Base-by-base conservation (phyloP, 2,888 invertebrate species). In the Lampropteryx suffumata region DNA sequence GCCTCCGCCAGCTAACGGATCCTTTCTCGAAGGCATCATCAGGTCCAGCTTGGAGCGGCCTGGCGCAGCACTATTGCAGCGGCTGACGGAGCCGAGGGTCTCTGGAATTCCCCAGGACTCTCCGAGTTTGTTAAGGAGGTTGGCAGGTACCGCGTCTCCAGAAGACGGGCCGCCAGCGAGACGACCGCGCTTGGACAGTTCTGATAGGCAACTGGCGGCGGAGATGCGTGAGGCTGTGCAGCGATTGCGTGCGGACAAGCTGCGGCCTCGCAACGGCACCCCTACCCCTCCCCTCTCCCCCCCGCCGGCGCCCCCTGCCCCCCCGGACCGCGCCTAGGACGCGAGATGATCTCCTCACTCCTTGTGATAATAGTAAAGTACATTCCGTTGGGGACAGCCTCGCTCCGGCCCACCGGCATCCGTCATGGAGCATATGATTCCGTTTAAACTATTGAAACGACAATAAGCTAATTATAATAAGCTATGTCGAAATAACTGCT, bases 1-100 rank as follows among this genome's bases (percentile, higher is more conserved):
- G 43, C 90, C 91, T 24, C 84, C 92, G 48, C 95, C 90, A 91
- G 95, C 76, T 3, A 93, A 94, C 60, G 95, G 95, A 59, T 95
- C 95, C n/a, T 95, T 96, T 77, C 90, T 96, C 42, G 96, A 96
- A 73, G 96, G 95, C 42, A 95, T 96, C 67, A 97, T 97, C 63
- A 91, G 96, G 66, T 95, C 96, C 61, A 95, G 94, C 62, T 88
- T 97, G 55, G 96, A 96, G 78, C 92, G 91, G 73, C 90, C 89
- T 48, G 78, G 76, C 0, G 79, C 76, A 14, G 82, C 83, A 61
- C 60, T 83, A 62, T 69, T 85, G 72, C 82, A 80, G 77, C 79
- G 82, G 58, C 64, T 80, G 67, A 75, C 79, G 43, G 74, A 79
- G 63, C 70, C 77, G 7, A 73, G 77, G 14, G 54, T 61, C 49